Conservation (phyloP, 2,888 invertebrate species). For the Clistopyga incitator region DNA sequence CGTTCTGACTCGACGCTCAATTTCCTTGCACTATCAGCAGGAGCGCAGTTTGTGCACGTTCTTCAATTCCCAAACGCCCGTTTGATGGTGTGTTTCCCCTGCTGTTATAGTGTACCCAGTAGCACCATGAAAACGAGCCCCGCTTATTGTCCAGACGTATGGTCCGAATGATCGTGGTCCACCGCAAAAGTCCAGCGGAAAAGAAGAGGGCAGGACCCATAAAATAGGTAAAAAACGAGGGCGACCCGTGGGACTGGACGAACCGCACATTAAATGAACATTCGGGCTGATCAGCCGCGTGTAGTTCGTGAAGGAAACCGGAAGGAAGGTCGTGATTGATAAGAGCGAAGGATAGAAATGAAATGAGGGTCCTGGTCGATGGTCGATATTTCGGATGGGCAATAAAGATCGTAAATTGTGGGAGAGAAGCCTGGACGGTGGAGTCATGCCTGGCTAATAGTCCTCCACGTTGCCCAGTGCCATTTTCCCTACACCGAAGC, state of each 20-base stretch:
- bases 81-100: conserved; percentile 1
- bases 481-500: conserved; percentile 44
- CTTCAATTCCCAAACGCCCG: conserved; percentile 46
- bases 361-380: conserved; percentile 14
- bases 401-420: conserved; percentile 56
- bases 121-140: conserved; percentile 28
- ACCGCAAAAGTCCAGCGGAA: conserved; percentile 7
- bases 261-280: conserved; percentile 70
- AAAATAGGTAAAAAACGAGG: conserved; percentile 43
- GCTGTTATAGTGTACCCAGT: conserved; percentile 21
- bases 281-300: conserved; percentile 69
- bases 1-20: conserved; percentile 29
- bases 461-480: conserved; percentile 38
- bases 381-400: conserved; percentile 46
- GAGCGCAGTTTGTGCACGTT: conserved; percentile 43
- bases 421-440: conserved; percentile 36
- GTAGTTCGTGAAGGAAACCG: conserved; percentile 24
- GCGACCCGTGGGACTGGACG: neutral
- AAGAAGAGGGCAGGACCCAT: conserved; percentile 23
- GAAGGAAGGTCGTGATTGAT: conserved; percentile 73
- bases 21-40: conserved; percentile 43
- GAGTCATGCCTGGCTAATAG: conserved; percentile 61
- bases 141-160: conserved; percentile 32
- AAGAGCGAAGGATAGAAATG: conserved; percentile 62
- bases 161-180: conserved; percentile 32